phyloP scores from a whole-genome alignment of 92 coral and sea anemone genomes.

The Phenganax subtilis region DNA sequence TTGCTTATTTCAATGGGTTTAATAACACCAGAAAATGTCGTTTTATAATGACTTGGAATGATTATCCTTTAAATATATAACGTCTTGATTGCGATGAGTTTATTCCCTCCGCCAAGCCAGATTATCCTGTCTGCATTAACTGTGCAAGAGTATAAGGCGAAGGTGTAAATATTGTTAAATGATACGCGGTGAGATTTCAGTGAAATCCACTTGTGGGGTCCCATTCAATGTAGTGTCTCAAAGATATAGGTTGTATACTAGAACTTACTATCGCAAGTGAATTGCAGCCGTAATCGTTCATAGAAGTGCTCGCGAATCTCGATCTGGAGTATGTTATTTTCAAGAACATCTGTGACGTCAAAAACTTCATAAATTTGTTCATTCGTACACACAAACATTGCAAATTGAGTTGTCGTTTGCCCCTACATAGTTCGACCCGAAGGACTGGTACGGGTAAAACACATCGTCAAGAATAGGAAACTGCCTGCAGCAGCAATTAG shows the following conservation, averaged over 20 bases:
- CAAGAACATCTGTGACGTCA: too few species aligned
- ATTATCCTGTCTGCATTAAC: background rate
- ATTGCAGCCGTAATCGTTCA: background rate
- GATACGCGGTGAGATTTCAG: background rate
- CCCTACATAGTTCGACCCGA: too few species aligned
- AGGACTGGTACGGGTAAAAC: too few species aligned
- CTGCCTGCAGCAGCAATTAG: too few species aligned
- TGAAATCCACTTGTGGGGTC: background rate
- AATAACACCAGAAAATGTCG: too few species aligned
- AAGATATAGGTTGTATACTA: background rate
- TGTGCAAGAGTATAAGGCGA: background rate
- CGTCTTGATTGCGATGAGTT: background rate
- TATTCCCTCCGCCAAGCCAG: background rate
- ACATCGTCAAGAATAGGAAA: too few species aligned
- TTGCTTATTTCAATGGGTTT: too few species aligned
- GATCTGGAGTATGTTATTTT: too few species aligned
- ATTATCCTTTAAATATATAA: slow-evolving; percentile 5
- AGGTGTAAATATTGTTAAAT: background rate
- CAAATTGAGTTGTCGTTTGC: too few species aligned
- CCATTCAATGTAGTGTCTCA: background rate
- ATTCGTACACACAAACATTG: too few species aligned
- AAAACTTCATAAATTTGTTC: too few species aligned
- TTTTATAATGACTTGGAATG: too few species aligned
- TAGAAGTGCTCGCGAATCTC: background rate
- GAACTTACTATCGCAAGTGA: background rate